These are phyloP conservation scores for Nycticorax nycticorax DNA, from an alignment of 2,113 vertebrate genomes.

Conservation along the genomic window DNA sequence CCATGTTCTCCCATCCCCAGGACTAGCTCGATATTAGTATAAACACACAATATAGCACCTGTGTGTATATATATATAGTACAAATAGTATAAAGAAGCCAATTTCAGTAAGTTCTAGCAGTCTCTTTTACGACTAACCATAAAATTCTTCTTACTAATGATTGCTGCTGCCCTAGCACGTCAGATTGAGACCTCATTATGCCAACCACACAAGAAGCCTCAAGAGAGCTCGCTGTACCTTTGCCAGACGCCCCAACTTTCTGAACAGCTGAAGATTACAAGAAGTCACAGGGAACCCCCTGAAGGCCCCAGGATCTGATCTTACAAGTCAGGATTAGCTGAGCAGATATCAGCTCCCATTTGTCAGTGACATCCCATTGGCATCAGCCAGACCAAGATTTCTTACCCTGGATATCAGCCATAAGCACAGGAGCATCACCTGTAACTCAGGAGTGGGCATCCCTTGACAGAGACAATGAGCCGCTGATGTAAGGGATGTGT, in stretches of 20 bases:
- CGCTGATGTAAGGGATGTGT: accelerated
- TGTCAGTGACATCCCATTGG: not conserved
- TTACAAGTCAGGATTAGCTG: not conserved
- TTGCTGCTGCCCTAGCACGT: not conserved
- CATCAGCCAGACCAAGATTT: not conserved
- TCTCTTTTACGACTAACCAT: not conserved
- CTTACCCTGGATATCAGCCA: not conserved
- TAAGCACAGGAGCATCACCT: not conserved
- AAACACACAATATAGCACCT: not conserved
- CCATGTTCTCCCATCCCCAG: not conserved
- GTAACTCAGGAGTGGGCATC: not conserved
- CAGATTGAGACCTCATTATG: not conserved
- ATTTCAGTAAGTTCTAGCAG: not conserved
- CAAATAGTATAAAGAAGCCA: not conserved
- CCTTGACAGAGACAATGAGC: accelerated
- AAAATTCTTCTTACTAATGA: not conserved
- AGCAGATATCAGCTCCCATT: not conserved
- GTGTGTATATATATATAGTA: not conserved
- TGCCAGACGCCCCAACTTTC: not conserved
- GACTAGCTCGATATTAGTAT: not conserved
- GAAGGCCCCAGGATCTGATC: not conserved
- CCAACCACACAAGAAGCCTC: not conserved
- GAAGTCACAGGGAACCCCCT: not conserved
- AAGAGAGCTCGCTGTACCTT: not conserved
- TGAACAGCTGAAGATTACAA: not conserved